These are phyloP conservation scores for Cottus gobio DNA, from an alignment of 2,113 vertebrate genomes.

Conservation along the genomic window DNA sequence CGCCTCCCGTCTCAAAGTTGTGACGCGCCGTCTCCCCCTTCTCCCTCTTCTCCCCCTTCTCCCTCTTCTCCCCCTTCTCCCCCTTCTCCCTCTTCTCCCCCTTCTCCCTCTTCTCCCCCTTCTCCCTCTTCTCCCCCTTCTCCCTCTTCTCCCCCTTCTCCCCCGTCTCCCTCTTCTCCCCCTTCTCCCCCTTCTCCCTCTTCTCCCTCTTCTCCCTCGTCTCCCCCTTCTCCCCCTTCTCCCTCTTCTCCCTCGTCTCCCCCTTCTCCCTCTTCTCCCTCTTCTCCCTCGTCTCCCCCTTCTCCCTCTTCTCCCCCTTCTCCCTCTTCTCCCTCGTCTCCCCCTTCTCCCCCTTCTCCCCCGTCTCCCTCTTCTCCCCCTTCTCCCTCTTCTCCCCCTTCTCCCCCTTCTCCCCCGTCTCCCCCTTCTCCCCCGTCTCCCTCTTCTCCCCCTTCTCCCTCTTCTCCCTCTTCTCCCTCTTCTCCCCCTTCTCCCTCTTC, in stretches of 20 bases:
- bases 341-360: neutral
- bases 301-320: slow-evolving; percentile 51
- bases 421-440: no score
- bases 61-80: slow-evolving; percentile 45
- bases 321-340: slow-evolving; percentile 38
- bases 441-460: slow-evolving; percentile 50
- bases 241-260: no score
- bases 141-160: slow-evolving; percentile 15
- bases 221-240: neutral
- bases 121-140: no score
- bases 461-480: slow-evolving; percentile 42
- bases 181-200: slow-evolving; percentile 52
- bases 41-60: slow-evolving; percentile 28
- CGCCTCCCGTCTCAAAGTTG: slow-evolving; percentile 67
- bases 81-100: slow-evolving; percentile 41
- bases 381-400: neutral
- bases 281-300: slow-evolving; percentile 56
- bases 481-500: neutral
- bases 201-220: slow-evolving; percentile 37
- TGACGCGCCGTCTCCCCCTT: slow-evolving; percentile 44
- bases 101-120: no score
- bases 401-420: slow-evolving; percentile 63
- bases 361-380: no score
- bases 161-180: no score
- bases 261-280: no score